Base-by-base conservation (phyloP, 1,140 invertebrate genomes). In the Drosophila mojavensis region DNA sequence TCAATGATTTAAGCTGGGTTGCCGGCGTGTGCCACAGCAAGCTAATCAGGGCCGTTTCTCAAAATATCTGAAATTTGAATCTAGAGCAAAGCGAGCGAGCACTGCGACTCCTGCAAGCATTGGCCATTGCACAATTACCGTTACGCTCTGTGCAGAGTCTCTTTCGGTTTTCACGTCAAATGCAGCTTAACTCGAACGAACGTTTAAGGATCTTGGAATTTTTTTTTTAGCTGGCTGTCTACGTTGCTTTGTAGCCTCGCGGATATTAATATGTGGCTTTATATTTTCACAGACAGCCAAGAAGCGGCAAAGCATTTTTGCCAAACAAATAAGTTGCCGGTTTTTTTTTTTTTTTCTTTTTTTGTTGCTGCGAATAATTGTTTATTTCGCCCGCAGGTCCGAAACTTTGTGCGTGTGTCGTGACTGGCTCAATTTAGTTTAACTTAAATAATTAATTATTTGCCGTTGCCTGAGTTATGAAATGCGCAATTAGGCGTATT, bases 401-500 rank as follows among this genome's bases (percentile, higher is more conserved):
- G 6, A 61, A 79, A 68, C 47, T 76, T 77, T 77, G 72, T 72
- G 79, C 59, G 79, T 83, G 80, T 78, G 55, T 68, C 63, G 69
- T 63, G 83, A 62, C 45, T 66, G 77, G 70, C 85, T 89, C 84
- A 89, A 81, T 90, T 89, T 84, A 84, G 84, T 89, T 89, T 69
- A 78, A 75, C 81, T 79, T 89, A 78, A 90, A 89, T 89, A 89
- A 89, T 89, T 89, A 89, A 89, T 90, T 78, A 89, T 67, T 64
- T 89, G 80, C 80, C 74, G 77, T 78, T 88, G 84, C 80, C 77
- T 84, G 77, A 89, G 84, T 88, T 88, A 88, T 88, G 84, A 88
- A 88, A 88, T 88, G 84, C 84, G 84, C 84, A 88, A 88, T 88
- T 88, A 88, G 84, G 70, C 74, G 78, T 75, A 80, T 89, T 88